Evolutionary conservation across 1,140 invertebrate genomes (phyloP).

Genomic region (Helicoverpa zea): DNA sequence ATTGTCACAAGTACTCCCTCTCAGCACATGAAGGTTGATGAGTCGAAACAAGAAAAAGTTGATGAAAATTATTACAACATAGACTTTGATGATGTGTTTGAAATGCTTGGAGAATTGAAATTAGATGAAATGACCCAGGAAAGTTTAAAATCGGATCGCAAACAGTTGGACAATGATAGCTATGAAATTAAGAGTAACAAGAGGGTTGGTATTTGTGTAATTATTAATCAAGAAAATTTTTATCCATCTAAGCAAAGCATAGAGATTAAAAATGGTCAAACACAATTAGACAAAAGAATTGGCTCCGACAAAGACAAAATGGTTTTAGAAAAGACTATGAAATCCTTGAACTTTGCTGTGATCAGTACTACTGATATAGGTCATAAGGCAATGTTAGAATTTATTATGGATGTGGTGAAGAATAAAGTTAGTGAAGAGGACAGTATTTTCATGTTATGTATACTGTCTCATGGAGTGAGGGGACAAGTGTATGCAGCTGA

Average conservation of each 20-base stretch:
- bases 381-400: slow-evolving; percentile 67
- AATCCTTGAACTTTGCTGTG: slow-evolving; percentile 72
- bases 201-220: slow-evolving; percentile 75
- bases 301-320: slow-evolving; percentile 74
- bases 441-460: slow-evolving; percentile 81
- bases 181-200: slow-evolving; percentile 74
- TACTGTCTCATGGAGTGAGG: slow-evolving; percentile 79
- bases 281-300: slow-evolving; percentile 59
- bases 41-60: slow-evolving; percentile 37
- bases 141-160: slow-evolving; percentile 73
- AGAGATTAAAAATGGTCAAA: slow-evolving; percentile 51
- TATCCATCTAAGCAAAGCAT: slow-evolving; percentile 76
- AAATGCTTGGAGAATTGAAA: slow-evolving; percentile 60
- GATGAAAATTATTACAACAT: slow-evolving; percentile 51
- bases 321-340: slow-evolving; percentile 72
- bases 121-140: slow-evolving; percentile 56
- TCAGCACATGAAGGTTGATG: slow-evolving; percentile 46
- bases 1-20: slow-evolving; percentile 35
- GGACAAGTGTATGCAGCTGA: slow-evolving; percentile 81
- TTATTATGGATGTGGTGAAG: slow-evolving; percentile 69
- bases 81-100: slow-evolving; percentile 64
- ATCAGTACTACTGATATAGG: slow-evolving; percentile 68
- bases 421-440: slow-evolving; percentile 66
- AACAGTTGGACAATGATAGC: slow-evolving; percentile 56
- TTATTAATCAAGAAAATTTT: slow-evolving; percentile 83